Evolutionary conservation across 2,888 invertebrate species (phyloP).

Genomic region (Cheilosia pagana): DNA sequence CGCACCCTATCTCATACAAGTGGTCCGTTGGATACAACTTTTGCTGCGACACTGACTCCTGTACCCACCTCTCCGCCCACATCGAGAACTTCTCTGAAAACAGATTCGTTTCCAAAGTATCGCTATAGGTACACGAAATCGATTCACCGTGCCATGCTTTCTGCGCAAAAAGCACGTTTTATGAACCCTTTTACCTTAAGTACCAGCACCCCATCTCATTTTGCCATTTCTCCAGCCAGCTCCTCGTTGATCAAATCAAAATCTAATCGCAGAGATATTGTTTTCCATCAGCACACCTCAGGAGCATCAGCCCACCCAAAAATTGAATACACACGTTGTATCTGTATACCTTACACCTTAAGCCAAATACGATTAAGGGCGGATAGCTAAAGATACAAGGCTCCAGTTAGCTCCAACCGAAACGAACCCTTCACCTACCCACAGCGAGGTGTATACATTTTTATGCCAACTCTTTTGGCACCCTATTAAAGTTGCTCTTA

Average conservation of each 20-base stretch:
- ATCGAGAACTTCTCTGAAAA: constrained; percentile 32
- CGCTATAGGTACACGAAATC: constrained; percentile 8
- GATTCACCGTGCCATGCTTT: constrained; percentile 23
- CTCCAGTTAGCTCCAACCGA: constrained; percentile 1
- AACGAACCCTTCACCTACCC: constrained; percentile 35
- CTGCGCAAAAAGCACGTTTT: constrained; percentile 51
- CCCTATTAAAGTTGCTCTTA: constrained; percentile 68
- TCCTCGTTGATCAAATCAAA: constrained; percentile 55
- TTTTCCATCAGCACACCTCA: constrained; percentile 45
- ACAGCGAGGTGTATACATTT: constrained; percentile 30
- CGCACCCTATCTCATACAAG: too few relatives aligned
- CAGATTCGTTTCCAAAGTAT: constrained; percentile 19
- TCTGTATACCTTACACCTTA: neutral
- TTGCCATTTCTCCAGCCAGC: neutral
- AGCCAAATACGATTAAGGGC: constrained; percentile 31
- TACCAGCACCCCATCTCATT: constrained; percentile 29
- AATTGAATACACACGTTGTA: constrained; percentile 32
- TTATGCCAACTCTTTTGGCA: constrained; percentile 67
- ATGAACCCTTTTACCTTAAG: constrained; percentile 53
- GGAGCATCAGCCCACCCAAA: neutral
- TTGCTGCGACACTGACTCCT: neutral
- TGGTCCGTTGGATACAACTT: too few relatives aligned
- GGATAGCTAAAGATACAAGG: neutral
- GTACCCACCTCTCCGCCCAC: neutral
- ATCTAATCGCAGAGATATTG: constrained; percentile 65